Percentiles rank a stretch among this genome's conserved stretches.
phyloP scores from a whole-genome alignment of 1,140 invertebrate species.

The Caenorhabditis remanei region DNA sequence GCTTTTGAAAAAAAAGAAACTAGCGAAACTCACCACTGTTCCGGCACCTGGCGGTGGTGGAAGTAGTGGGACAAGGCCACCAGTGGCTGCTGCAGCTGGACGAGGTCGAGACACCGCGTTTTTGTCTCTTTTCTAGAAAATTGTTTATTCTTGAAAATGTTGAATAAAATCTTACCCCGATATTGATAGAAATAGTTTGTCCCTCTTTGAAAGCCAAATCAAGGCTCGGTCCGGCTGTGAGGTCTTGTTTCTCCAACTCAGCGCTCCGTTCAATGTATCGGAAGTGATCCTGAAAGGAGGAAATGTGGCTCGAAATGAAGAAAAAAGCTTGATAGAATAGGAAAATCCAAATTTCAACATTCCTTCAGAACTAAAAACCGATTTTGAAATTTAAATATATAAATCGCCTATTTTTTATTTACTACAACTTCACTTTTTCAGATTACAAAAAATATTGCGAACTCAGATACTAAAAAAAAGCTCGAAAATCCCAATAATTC shows the following conservation, averaged over 20 bases:
- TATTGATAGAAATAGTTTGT: slow-evolving; percentile 77
- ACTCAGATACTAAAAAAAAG: no score
- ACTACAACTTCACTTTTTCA: no score
- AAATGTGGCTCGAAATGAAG: neutral
- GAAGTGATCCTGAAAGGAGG: slow-evolving; percentile 72
- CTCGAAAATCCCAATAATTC: no score
- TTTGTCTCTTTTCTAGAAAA: slow-evolving; percentile 66
- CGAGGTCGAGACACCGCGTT: slow-evolving; percentile 57
- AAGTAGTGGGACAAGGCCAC: slow-evolving; percentile 70
- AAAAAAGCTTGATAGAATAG: neutral
- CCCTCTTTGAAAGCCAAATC: slow-evolving; percentile 78
- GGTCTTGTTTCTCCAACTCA: slow-evolving; percentile 66
- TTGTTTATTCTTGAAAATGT: slow-evolving; percentile 49
- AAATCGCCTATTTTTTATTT: no score
- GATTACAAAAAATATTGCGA: no score
- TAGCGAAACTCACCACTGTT: neutral
- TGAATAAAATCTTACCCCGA: slow-evolving; percentile 71
- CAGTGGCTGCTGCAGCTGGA: slow-evolving; percentile 56
- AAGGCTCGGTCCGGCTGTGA: slow-evolving; percentile 65
- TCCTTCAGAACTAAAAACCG: no score
- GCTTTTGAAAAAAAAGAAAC: no score
- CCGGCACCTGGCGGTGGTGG: slow-evolving; percentile 74
- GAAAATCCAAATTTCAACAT: no score
- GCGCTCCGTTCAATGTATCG: slow-evolving; percentile 73
- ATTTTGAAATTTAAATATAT: no score